A percentile compares a stretch with the other conserved stretches of the same genome.
Evolutionary conservation across 1,140 invertebrate species (phyloP).

Genomic region (Steinernema feltiae): DNA sequence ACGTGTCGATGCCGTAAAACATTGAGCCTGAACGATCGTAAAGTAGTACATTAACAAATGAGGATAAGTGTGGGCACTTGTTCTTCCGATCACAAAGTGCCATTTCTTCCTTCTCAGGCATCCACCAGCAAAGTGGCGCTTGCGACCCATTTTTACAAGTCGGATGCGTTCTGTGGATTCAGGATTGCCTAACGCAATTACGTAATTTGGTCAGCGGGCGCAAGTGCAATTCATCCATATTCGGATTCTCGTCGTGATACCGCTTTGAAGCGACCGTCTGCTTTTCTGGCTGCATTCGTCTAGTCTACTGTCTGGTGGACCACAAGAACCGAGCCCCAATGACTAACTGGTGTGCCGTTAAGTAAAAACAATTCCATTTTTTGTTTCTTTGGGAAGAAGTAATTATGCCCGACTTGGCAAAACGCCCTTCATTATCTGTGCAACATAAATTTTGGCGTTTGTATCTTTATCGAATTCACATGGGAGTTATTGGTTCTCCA

Average conservation of each 20-base stretch:
- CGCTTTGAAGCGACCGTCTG: neutral
- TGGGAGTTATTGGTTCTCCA: too few species aligned
- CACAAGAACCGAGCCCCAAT: neutral
- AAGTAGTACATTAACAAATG: constrained; percentile 13
- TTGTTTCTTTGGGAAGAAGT: constrained; percentile 9
- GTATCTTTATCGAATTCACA: neutral
- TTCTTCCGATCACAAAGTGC: constrained; percentile 4
- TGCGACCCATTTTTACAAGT: neutral
- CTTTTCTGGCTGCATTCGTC: neutral
- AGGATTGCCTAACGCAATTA: neutral
- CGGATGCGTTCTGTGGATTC: neutral
- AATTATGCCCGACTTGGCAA: neutral
- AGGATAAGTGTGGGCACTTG: constrained; percentile 1
- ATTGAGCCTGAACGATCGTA: neutral
- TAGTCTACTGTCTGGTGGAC: neutral
- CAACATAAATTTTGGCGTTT: constrained; percentile 4
- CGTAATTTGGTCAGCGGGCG: neutral
- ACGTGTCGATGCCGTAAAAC: neutral
- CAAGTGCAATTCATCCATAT: neutral
- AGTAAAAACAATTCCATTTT: constrained; percentile 10
- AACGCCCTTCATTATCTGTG: neutral
- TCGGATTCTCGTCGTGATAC: neutral
- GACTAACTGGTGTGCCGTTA: neutral
- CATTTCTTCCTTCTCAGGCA: neutral
- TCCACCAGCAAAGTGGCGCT: neutral